Evolutionary conservation across 2,113 vertebrate species (phyloP).

Genomic region (Poicephalus meyeri): DNA sequence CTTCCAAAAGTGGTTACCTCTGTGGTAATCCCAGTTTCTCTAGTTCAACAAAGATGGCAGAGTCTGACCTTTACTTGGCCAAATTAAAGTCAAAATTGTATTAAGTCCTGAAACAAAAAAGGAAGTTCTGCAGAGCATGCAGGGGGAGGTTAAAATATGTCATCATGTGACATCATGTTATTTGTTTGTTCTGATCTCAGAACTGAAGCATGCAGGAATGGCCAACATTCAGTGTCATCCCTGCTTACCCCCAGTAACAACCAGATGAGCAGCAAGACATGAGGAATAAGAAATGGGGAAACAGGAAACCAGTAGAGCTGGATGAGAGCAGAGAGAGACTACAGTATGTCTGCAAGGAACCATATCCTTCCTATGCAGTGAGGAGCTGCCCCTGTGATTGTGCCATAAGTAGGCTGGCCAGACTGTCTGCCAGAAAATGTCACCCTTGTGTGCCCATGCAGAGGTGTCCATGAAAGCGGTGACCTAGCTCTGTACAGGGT

Average conservation of each 20-base stretch:
- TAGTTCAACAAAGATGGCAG: background rate
- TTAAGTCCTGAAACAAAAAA: background rate
- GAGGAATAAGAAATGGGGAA: background rate
- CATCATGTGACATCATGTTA: background rate
- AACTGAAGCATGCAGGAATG: background rate
- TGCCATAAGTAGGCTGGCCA: background rate
- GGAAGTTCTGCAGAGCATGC: background rate
- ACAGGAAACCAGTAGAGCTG: background rate
- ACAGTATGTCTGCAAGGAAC: background rate
- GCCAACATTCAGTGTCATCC: background rate
- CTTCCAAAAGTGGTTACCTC: background rate
- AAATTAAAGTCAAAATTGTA: background rate
- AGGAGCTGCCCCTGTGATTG: rapidly evolving
- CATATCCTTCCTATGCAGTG: no score
- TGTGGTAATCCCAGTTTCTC: background rate
- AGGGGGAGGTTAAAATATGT: background rate
- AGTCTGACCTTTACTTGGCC: background rate
- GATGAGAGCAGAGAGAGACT: background rate
- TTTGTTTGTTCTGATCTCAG: background rate
- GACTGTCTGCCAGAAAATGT: background rate
- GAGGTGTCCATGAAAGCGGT: background rate
- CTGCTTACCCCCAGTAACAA: background rate
- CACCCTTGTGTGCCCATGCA: background rate
- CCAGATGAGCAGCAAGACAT: background rate
- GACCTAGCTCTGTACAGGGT: background rate